Percentiles rank a stretch among this genome's conserved stretches.
These are phyloP conservation scores for Lutjanus campechanus DNA, from an alignment of 2,797 vertebrate genomes.

Conservation along the genomic window DNA sequence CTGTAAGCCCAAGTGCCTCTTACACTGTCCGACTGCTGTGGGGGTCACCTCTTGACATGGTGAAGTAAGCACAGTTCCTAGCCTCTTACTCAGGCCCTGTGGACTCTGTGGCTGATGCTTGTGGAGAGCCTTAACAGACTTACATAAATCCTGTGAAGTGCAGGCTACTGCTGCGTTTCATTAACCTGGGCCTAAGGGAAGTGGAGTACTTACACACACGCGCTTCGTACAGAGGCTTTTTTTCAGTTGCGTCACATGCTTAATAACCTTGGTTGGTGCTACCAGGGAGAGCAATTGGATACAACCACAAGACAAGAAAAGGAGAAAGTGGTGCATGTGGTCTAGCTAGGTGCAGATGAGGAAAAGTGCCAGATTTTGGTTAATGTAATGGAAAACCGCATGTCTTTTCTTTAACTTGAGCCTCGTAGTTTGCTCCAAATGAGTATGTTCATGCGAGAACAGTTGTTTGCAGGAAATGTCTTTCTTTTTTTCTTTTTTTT, in stretches of 20 bases:
- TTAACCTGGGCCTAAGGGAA: slow-evolving; percentile 53
- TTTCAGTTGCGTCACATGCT: not conserved
- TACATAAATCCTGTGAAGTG: slow-evolving; percentile 59
- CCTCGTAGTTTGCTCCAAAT: not conserved
- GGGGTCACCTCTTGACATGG: slow-evolving; percentile 56
- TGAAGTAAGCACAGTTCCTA: slow-evolving; percentile 43
- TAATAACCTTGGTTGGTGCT: slow-evolving; percentile 11
- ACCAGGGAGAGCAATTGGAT: not conserved
- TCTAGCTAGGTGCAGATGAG: not conserved
- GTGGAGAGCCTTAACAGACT: slow-evolving; percentile 41
- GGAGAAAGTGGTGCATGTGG: not conserved
- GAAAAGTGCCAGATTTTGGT: not conserved
- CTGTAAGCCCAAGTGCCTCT: slow-evolving; percentile 48
- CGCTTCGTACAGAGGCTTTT: slow-evolving; percentile 3
- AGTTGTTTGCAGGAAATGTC: no score
- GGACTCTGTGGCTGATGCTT: slow-evolving; percentile 17
- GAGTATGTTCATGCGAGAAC: not conserved
- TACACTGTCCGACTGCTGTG: slow-evolving; percentile 26
- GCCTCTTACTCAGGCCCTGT: slow-evolving; percentile 49
- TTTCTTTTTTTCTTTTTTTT: no score
- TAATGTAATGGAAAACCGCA: not conserved
- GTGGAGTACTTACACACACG: slow-evolving; percentile 11
- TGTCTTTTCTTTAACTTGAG: not conserved
- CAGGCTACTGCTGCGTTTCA: slow-evolving; percentile 50
- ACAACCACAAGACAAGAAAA: no score